These are phyloP conservation scores for Microdon myrmicae DNA, from an alignment of 2,888 invertebrate species.

Conservation along the genomic window DNA sequence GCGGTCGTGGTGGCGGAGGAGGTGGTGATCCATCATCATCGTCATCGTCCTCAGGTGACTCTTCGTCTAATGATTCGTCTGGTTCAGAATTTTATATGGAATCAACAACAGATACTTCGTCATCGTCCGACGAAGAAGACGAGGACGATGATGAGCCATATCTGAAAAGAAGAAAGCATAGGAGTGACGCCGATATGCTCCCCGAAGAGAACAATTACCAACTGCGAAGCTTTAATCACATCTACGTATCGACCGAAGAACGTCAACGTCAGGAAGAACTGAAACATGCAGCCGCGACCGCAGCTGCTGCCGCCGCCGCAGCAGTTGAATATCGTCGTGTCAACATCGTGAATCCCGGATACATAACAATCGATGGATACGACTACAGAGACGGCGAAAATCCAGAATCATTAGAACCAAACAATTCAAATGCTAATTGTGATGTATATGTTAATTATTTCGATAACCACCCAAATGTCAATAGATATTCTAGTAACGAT, in stretches of 20 bases:
- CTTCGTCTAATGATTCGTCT: conserved; percentile 31
- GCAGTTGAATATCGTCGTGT: conserved; percentile 4
- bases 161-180: too few relatives aligned
- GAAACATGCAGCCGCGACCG: conserved; percentile 3
- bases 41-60: conserved; percentile 17
- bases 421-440: conserved; percentile 54
- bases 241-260: conserved; percentile 52
- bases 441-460: conserved; percentile 56
- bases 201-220: conserved; percentile 58
- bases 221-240: conserved; percentile 61
- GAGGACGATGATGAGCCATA: conserved; percentile 1
- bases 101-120: neutral
- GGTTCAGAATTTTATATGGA: too few relatives aligned
- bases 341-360: conserved; percentile 17
- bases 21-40: conserved; percentile 24
- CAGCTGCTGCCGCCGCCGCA: neutral
- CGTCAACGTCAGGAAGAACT: conserved; percentile 44
- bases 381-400: conserved; percentile 25
- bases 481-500: conserved; percentile 36
- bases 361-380: conserved; percentile 22
- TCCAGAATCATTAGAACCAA: conserved; percentile 28
- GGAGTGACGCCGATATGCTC: too few relatives aligned
- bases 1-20: conserved; percentile 10
- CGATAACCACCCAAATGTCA: conserved; percentile 51
- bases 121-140: conserved; percentile 4